These are phyloP conservation scores for Scomber colias DNA, from an alignment of 2,113 vertebrate species.

Conservation along the genomic window DNA sequence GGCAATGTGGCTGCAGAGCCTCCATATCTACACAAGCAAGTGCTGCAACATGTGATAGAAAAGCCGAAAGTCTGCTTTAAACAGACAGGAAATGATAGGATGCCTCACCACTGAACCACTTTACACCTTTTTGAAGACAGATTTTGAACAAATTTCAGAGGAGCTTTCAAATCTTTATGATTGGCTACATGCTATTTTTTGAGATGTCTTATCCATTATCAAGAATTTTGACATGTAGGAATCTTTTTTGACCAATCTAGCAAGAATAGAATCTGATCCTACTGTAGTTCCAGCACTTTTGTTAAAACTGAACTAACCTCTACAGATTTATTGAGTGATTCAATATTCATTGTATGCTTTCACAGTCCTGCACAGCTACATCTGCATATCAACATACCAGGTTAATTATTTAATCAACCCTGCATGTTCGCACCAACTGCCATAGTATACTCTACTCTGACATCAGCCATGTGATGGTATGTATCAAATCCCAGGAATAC, in stretches of 20 bases:
- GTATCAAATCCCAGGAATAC: constrained; percentile 23
- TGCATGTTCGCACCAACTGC: constrained; percentile 36
- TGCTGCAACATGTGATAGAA: too few species aligned
- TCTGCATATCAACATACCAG: constrained; percentile 30
- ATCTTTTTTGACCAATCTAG: too few species aligned
- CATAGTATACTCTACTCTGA: constrained; percentile 30
- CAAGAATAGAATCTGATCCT: too few species aligned
- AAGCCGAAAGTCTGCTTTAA: too few species aligned
- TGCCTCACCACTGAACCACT: too few species aligned
- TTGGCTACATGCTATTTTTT: not conserved
- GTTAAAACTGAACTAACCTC: not conserved
- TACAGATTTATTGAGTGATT: not conserved
- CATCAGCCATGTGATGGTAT: constrained; percentile 25
- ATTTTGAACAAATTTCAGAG: not conserved
- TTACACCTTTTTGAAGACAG: too few species aligned
- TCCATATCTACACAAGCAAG: too few species aligned
- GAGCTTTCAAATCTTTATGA: not conserved
- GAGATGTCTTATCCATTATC: not conserved
- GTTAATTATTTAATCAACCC: constrained; percentile 68
- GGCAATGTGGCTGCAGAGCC: too few species aligned
- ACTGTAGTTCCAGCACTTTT: not conserved
- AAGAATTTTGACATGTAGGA: too few species aligned
- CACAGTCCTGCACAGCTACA: constrained; percentile 8
- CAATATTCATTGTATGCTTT: not conserved
- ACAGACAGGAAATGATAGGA: too few species aligned